Conservation (phyloP, 2,113 vertebrate species). For the Cavia porcellus region DNA sequence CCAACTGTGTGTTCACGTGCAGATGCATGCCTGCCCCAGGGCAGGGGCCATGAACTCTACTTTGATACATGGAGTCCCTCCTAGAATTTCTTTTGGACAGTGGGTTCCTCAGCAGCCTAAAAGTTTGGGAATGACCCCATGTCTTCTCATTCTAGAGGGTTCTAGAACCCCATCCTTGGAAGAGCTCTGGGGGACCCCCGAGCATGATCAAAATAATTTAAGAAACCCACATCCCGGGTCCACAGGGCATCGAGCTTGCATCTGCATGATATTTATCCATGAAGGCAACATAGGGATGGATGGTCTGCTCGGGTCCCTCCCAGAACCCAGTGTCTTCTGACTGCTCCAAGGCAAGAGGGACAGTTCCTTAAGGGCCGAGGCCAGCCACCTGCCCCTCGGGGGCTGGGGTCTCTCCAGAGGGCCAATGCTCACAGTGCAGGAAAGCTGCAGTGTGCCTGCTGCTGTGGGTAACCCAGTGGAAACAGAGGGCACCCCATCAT, state of each 20-base stretch:
- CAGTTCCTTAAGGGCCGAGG: fast-evolving
- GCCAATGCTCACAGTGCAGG: neutral
- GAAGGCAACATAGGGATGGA: neutral
- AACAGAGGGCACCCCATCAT: too few relatives aligned
- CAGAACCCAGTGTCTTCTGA: neutral
- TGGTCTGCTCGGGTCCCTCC: fast-evolving
- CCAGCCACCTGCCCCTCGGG: neutral
- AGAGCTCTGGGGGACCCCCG: neutral
- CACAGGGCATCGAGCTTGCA: neutral
- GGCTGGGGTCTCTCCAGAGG: neutral
- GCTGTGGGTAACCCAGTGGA: neutral
- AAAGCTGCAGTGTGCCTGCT: neutral
- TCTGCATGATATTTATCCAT: neutral
- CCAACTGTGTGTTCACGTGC: neutral
- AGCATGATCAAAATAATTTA: neutral
- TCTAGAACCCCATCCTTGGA: neutral
- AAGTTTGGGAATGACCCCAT: neutral
- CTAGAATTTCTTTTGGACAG: neutral
- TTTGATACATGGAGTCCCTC: neutral
- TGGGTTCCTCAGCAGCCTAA: neutral
- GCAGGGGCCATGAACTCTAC: fast-evolving
- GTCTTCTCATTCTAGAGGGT: neutral
- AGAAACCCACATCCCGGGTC: neutral
- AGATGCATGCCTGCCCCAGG: neutral
- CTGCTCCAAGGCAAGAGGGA: neutral